Evolutionary conservation across 2,797 vertebrate genomes (phyloP).

Genomic region (Pteronotus mesoamericanus): DNA sequence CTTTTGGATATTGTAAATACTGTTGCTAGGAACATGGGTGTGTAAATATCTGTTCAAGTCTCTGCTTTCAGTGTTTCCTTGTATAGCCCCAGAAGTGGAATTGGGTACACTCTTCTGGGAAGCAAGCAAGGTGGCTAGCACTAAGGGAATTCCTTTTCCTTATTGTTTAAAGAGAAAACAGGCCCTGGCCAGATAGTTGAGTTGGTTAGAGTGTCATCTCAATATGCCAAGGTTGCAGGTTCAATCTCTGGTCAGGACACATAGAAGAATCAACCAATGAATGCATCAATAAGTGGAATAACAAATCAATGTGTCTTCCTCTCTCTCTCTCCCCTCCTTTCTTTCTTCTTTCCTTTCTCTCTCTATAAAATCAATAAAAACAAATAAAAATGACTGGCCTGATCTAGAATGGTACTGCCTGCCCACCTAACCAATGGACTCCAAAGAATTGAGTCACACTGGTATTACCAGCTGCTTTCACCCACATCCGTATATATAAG

Average conservation of each 20-base stretch:
- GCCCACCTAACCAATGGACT: neutral
- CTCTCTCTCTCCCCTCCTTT: neutral
- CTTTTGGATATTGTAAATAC: neutral
- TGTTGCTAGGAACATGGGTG: fast-evolving
- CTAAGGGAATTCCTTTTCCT: neutral
- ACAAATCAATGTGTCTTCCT: neutral
- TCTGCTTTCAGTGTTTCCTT: neutral
- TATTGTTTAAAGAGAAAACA: neutral
- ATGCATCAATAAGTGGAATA: neutral
- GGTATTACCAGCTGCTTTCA: neutral
- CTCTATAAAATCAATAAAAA: neutral
- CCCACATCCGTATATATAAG: neutral
- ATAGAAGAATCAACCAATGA: neutral
- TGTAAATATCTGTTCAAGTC: neutral
- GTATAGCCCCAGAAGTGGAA: neutral
- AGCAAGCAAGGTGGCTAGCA: neutral
- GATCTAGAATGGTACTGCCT: neutral
- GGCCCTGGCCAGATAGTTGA: neutral
- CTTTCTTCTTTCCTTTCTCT: too few species aligned
- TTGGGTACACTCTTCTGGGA: neutral
- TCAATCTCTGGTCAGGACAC: neutral
- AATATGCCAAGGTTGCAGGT: neutral
- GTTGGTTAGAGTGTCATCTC: neutral
- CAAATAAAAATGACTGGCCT: neutral
- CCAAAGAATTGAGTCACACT: fast-evolving